Evolutionary conservation across 2,888 invertebrate genomes (phyloP).

Genomic region (Gymnoscelis rufifasciata): DNA sequence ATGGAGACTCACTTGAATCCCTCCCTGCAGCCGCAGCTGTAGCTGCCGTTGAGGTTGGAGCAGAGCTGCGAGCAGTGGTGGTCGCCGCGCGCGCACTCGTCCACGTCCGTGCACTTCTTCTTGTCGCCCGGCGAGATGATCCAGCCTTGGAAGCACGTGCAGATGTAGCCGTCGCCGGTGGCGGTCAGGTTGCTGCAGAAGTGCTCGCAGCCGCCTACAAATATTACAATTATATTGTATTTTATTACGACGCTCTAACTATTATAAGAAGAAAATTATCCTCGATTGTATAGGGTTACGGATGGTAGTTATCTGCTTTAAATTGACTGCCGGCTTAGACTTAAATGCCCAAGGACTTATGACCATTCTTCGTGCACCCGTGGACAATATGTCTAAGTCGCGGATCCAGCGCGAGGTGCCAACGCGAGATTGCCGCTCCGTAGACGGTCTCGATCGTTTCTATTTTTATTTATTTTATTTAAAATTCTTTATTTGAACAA

Average conservation of each 20-base stretch:
- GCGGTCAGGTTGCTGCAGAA: conserved; percentile 90
- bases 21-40: conserved; percentile 91
- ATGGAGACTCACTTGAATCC: conserved; percentile 81
- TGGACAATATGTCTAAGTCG: too few relatives aligned
- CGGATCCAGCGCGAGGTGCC: too few relatives aligned
- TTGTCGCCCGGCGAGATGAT: conserved; percentile 88
- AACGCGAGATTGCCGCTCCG: too few relatives aligned
- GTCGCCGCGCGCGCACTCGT: conserved; percentile 90
- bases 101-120: conserved; percentile 91
- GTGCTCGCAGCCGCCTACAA: conserved; percentile 92
- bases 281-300: too few relatives aligned
- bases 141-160: conserved; percentile 92
- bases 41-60: conserved; percentile 93
- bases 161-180: conserved; percentile 85
- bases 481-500: too few relatives aligned
- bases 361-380: too few relatives aligned
- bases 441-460: too few relatives aligned
- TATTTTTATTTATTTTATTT: too few relatives aligned
- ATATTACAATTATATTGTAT: background rate
- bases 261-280: too few relatives aligned
- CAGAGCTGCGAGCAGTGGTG: conserved; percentile 97
- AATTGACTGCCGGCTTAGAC: too few relatives aligned
- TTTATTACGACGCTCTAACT: background rate
- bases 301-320: too few relatives aligned
- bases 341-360: too few relatives aligned